Percentiles rank a stretch among this genome's conserved stretches.
These are phyloP conservation scores for Cremastobaeus sp. DNA, from an alignment of 2,888 invertebrate genomes.

Conservation along the genomic window DNA sequence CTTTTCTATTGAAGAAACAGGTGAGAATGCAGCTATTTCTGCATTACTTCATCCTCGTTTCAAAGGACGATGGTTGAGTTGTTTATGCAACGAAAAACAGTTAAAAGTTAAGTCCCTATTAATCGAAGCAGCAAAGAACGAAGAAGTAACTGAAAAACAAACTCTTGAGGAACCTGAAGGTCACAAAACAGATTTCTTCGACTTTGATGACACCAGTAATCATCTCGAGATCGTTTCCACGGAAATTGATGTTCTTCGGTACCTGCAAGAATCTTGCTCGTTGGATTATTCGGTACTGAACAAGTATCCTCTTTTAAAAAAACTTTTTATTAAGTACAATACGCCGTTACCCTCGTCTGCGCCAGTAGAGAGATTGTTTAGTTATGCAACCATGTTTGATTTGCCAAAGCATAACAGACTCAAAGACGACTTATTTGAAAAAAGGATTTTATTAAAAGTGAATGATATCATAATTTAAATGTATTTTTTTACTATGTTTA, in stretches of 20 bases:
- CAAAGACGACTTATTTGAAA: neutral
- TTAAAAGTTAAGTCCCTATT: no score
- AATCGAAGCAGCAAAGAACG: no score
- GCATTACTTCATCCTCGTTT: slow-evolving; percentile 3
- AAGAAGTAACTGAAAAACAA: no score
- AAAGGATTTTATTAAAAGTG: neutral
- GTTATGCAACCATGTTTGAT: slow-evolving; percentile 4
- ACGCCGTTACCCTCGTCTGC: slow-evolving; percentile 8
- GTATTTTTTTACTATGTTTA: no score
- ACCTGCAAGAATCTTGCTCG: neutral
- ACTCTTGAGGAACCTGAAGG: no score
- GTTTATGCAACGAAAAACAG: neutral
- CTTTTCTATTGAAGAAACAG: slow-evolving; percentile 9
- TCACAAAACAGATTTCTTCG: neutral
- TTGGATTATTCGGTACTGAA: neutral
- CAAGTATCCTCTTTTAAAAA: slow-evolving; percentile 1
- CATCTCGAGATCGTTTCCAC: neutral
- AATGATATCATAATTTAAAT: no score
- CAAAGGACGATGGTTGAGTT: neutral
- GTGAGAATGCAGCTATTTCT: slow-evolving; percentile 9
- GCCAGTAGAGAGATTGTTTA: slow-evolving; percentile 6
- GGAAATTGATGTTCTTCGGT: neutral
- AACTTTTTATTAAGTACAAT: slow-evolving; percentile 2
- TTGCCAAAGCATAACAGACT: neutral
- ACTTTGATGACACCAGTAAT: neutral